A percentile compares a stretch with the other conserved stretches of the same genome.
phyloP scores from a whole-genome alignment of 2,888 invertebrate genomes.

The Liodrosophila aerea region DNA sequence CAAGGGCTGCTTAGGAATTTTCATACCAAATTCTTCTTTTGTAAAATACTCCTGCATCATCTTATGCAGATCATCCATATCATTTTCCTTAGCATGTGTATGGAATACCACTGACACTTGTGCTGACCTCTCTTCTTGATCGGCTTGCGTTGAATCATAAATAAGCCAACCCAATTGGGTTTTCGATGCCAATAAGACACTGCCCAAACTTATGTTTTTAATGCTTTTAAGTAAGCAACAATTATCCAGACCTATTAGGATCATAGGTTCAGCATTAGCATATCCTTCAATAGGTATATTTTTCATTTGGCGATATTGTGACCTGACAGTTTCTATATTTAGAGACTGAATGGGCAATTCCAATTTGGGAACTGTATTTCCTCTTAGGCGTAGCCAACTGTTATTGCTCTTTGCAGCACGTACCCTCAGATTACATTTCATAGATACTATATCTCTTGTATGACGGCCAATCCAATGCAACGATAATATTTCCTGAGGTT shows the following conservation, averaged over 20 bases:
- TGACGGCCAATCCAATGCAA: conserved; percentile 1
- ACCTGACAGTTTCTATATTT: background rate
- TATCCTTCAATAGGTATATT: conserved; percentile 1
- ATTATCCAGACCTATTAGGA: background rate
- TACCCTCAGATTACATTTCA: background rate
- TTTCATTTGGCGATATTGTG: background rate
- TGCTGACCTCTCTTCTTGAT: too few relatives aligned
- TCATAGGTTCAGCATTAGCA: conserved; percentile 4
- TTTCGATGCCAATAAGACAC: background rate
- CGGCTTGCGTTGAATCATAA: too few relatives aligned
- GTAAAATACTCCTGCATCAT: background rate
- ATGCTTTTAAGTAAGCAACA: too few relatives aligned
- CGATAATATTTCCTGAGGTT: background rate
- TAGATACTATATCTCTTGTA: background rate
- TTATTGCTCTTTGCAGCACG: too few relatives aligned
- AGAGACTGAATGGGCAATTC: conserved; percentile 1
- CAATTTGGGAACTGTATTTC: conserved; percentile 1
- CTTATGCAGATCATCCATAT: background rate
- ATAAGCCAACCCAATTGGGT: background rate
- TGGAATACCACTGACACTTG: background rate
- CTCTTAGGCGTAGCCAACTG: too few relatives aligned
- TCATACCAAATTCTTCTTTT: background rate
- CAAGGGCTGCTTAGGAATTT: background rate
- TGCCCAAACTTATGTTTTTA: background rate
- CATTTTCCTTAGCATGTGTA: conserved; percentile 1